These are phyloP conservation scores for Leucophenga varia DNA, from an alignment of 1,140 invertebrate genomes.

Conservation along the genomic window DNA sequence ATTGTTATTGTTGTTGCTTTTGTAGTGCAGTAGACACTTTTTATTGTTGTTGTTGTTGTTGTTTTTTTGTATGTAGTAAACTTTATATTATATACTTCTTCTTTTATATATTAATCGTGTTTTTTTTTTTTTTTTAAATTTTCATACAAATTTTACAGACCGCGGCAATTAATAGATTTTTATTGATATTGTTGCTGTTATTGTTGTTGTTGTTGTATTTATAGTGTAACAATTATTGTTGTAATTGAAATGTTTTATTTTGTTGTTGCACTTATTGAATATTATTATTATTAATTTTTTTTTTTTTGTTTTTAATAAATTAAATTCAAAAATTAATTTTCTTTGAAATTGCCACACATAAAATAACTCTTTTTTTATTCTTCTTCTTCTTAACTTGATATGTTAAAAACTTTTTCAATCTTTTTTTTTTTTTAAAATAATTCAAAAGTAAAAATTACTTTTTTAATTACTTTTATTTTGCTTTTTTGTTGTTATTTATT, in stretches of 20 bases:
- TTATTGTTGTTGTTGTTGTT: slow-evolving; percentile 20
- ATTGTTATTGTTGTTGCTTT: too few species aligned
- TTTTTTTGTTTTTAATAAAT: too few species aligned
- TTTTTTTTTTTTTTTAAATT: slow-evolving; percentile 13
- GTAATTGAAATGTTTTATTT: too few species aligned
- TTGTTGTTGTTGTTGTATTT: too few species aligned
- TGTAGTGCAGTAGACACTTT: too few species aligned
- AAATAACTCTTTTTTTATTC: slow-evolving; percentile 28
- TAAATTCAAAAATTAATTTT: too few species aligned
- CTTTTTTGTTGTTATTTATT: slow-evolving; percentile 24
- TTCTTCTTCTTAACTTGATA: slow-evolving; percentile 39
- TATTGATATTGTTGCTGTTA: slow-evolving; percentile 15
- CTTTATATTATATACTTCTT: too few species aligned
- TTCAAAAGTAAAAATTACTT: slow-evolving; percentile 50
- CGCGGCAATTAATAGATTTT: slow-evolving; percentile 35
- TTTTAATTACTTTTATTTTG: slow-evolving; percentile 40
- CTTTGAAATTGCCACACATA: slow-evolving; percentile 1
- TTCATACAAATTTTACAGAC: slow-evolving; percentile 35
- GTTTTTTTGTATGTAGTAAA: slow-evolving; percentile 14
- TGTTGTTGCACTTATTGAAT: slow-evolving; percentile 19
- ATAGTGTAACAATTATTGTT: too few species aligned
- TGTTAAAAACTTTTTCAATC: slow-evolving; percentile 19
- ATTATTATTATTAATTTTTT: slow-evolving; percentile 26
- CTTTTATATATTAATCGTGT: too few species aligned
- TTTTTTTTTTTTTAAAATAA: slow-evolving; percentile 34